Evolutionary conservation across 1,140 invertebrate genomes (phyloP), one percentile per base, ranked within the genome.

Genomic region (Drosophila sp.): DNA sequence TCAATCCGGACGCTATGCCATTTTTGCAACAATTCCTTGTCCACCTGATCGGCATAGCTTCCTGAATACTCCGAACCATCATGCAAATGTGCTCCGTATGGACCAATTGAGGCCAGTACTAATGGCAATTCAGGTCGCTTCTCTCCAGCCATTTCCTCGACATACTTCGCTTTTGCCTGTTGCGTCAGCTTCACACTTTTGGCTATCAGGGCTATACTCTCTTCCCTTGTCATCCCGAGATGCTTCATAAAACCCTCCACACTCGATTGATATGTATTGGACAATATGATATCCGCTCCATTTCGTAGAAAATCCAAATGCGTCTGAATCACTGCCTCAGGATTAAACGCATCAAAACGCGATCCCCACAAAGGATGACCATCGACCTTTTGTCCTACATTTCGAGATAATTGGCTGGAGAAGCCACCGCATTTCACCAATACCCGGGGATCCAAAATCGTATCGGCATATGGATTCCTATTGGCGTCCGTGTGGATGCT

Each of bases 31-130:
- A 82, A 94, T 83, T 95, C 93, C 17, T 92, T 92, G 27, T 95
- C 93, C 5, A 97, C 94, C 1, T 91, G 93, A 54, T 96, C 94
- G 0, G 95, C 94, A 90, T 98, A 99, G 65, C 93, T 94, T 25
- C 98, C 98, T 44, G 94, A 95, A 87, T 98, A 99, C 92, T 99
- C 98, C 0, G 97, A 98, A 23, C 95, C 96, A 92, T 99, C 97
- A 81, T 96, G 95, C 3, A 98, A 93, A 73, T 94, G 95, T 3
- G 97, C 97, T 0, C 97, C 98, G 87, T 98, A 98, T 0, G 98
- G 97, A 1, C 98, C 98, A 41, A 98, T 95, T 0, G 97, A 97
- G 6, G 97, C 98, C 47, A 96, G 94, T 47, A 97, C 94, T 29
- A 95, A 72, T 1, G 95, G 94, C 7, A 91, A 29, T 3, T 25